Conservation (phyloP, 2,888 invertebrate species). For the Zaprionus bogoriensis region DNA sequence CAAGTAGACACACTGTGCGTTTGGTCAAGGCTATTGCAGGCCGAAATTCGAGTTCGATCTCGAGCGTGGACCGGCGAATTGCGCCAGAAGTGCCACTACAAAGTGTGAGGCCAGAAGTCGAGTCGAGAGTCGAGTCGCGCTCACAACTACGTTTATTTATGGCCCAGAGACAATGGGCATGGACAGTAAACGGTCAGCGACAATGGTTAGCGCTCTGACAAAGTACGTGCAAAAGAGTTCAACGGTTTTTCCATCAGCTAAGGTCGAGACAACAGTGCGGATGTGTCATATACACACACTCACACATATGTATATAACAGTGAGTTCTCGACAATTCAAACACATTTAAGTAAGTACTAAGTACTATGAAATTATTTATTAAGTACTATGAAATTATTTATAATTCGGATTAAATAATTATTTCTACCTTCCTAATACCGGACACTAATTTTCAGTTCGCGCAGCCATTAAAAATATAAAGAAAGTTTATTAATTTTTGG, state of each 20-base stretch:
- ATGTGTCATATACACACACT: too few relatives aligned
- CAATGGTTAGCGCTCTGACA: conserved; percentile 42
- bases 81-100: conserved; percentile 72
- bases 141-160: conserved; percentile 58
- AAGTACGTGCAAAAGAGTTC: conserved; percentile 41
- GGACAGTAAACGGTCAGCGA: conserved; percentile 55
- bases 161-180: conserved; percentile 55
- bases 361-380: too few relatives aligned
- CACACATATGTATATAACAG: too few relatives aligned
- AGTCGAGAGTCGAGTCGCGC: neutral
- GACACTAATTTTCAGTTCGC: too few relatives aligned
- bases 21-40: conserved; percentile 63
- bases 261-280: conserved; percentile 2
- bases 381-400: too few relatives aligned
- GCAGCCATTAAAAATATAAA: too few relatives aligned
- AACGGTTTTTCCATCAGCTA: neutral
- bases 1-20: conserved; percentile 12
- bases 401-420: too few relatives aligned
- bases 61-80: conserved; percentile 12
- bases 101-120: conserved; percentile 24
- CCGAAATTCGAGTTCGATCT: conserved; percentile 3
- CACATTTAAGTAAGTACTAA: too few relatives aligned
- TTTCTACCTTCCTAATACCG: too few relatives aligned
- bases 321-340: too few relatives aligned
- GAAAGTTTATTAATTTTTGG: too few relatives aligned